Conservation (phyloP, 2,797 vertebrate genomes). For the Macropodus opercularis region DNA sequence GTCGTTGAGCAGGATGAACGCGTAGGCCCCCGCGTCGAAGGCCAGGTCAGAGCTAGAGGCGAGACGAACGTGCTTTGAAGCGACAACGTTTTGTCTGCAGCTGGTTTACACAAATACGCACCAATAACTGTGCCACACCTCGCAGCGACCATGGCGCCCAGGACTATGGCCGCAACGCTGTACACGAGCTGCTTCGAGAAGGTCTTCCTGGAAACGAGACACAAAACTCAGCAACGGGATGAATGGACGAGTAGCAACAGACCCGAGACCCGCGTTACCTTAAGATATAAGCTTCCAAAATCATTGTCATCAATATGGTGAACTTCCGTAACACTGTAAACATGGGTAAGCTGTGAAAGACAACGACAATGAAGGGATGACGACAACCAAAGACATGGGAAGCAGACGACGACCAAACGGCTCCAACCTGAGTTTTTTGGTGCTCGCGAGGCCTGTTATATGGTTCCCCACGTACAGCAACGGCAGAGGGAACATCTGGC, state of each 20-base stretch:
- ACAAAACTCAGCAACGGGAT: no score
- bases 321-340: conserved; percentile 96
- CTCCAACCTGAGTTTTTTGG: conserved; percentile 90
- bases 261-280: conserved; percentile 72
- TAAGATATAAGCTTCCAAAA: conserved; percentile 88
- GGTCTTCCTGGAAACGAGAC: conserved; percentile 69
- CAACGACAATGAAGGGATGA: not conserved
- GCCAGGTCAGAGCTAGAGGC: conserved; percentile 88
- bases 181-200: conserved; percentile 68
- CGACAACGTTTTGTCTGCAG: not conserved
- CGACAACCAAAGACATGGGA: not conserved
- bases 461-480: conserved; percentile 92
- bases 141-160: conserved; percentile 90
- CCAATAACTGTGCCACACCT: no score
- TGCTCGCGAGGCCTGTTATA: conserved; percentile 92
- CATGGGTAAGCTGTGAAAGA: conserved; percentile 90
- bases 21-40: conserved; percentile 88
- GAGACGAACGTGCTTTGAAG: not conserved
- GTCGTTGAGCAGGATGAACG: conserved; percentile 90
- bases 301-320: conserved; percentile 91
- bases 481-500: conserved; percentile 92
- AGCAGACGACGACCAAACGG: conserved; percentile 40
- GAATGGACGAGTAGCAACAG: no score
- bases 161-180: conserved; percentile 79
- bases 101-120: no score